A percentile compares a stretch with the other conserved stretches of the same genome.
These are phyloP conservation scores for Plebejus argus DNA, from an alignment of 2,888 invertebrate species.

Conservation along the genomic window DNA sequence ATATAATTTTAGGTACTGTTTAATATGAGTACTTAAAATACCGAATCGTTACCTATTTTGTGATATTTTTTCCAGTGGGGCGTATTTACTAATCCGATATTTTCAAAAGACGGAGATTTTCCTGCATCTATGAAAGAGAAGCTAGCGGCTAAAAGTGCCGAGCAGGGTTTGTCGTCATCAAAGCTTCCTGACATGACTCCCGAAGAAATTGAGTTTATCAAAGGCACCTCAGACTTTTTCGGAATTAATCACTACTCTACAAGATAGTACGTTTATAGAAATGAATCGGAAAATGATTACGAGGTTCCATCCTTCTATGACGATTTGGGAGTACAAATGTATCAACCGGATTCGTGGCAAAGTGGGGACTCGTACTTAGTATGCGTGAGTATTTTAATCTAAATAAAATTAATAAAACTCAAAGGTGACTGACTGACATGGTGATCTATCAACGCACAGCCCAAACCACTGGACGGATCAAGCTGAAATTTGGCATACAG, in stretches of 20 bases:
- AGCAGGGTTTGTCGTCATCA: slow-evolving; percentile 64
- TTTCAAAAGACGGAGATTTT: slow-evolving; percentile 80
- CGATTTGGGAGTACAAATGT: slow-evolving; percentile 44
- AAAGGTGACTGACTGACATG: no score
- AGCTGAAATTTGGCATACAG: no score
- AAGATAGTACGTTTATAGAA: slow-evolving; percentile 47
- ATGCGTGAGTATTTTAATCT: slow-evolving; percentile 41
- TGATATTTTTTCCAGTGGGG: slow-evolving; percentile 62
- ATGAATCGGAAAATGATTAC: slow-evolving; percentile 45
- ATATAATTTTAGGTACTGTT: background rate
- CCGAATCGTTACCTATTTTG: background rate
- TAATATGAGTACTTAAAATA: background rate
- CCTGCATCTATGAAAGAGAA: slow-evolving; percentile 80
- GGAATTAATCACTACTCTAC: slow-evolving; percentile 84
- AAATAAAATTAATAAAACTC: no score
- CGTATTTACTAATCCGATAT: slow-evolving; percentile 82
- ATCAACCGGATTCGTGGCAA: slow-evolving; percentile 46
- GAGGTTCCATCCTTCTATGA: slow-evolving; percentile 48
- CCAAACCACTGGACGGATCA: no score
- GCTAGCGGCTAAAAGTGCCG: slow-evolving; percentile 74
- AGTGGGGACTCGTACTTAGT: slow-evolving; percentile 41
- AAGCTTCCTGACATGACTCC: slow-evolving; percentile 67
- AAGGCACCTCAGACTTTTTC: slow-evolving; percentile 55
- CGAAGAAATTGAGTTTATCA: slow-evolving; percentile 58
- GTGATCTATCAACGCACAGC: no score